A percentile compares a stretch with the other conserved stretches of the same genome.
Conservation (phyloP, 2,797 vertebrate species). For the Phataginus tricuspis region DNA sequence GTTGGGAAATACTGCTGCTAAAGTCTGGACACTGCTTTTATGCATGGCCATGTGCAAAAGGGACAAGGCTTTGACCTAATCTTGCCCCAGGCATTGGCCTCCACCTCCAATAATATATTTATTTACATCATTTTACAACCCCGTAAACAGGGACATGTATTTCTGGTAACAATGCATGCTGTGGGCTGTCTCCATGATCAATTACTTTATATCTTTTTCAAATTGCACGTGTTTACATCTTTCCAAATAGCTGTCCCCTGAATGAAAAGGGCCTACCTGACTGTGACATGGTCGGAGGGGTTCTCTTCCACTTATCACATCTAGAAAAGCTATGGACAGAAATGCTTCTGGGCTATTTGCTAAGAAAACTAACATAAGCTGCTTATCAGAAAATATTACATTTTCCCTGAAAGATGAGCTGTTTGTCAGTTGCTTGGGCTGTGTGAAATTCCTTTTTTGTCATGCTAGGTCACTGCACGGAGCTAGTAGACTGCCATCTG, state of each 20-base stretch:
- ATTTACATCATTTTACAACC: too few relatives aligned
- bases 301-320: slow-evolving; percentile 90
- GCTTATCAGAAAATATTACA: slow-evolving; percentile 95
- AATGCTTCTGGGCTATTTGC: slow-evolving; percentile 89
- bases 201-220: slow-evolving; percentile 86
- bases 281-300: slow-evolving; percentile 88
- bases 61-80: slow-evolving; percentile 62
- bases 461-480: slow-evolving; percentile 91
- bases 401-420: slow-evolving; percentile 88
- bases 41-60: slow-evolving; percentile 27
- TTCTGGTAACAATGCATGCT: slow-evolving; percentile 83
- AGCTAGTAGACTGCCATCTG: slow-evolving; percentile 82
- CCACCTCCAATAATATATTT: too few relatives aligned
- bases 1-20: background rate
- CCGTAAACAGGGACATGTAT: slow-evolving; percentile 83
- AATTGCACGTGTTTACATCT: slow-evolving; percentile 85
- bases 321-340: slow-evolving; percentile 88
- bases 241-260: slow-evolving; percentile 81
- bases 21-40: background rate
- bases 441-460: slow-evolving; percentile 88
- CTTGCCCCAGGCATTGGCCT: slow-evolving; percentile 76
- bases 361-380: slow-evolving; percentile 93
- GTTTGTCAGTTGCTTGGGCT: slow-evolving; percentile 91
- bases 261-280: slow-evolving; percentile 85
- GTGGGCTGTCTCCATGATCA: slow-evolving; percentile 80